phyloP scores from a whole-genome alignment of 1,140 invertebrate species.

The Halictus rubicundus region DNA sequence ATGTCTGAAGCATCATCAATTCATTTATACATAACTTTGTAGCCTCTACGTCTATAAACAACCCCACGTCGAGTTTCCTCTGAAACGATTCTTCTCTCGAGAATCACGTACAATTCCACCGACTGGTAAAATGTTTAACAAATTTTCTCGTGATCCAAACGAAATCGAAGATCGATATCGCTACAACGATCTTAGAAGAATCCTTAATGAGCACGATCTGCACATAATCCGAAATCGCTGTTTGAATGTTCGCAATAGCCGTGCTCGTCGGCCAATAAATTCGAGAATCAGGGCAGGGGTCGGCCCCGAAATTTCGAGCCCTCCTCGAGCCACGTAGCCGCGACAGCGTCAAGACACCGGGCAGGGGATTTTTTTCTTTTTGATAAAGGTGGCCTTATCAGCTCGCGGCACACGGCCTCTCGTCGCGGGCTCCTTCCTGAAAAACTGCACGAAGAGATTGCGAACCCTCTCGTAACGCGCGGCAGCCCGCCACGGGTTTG shows the following conservation, averaged over 20 bases:
- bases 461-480: conserved; percentile 48
- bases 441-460: conserved; percentile 47
- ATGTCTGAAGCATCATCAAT: too few relatives aligned
- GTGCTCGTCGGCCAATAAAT: conserved; percentile 21
- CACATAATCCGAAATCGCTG: too few relatives aligned
- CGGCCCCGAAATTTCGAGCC: conserved; percentile 12
- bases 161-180: too few relatives aligned
- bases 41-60: too few relatives aligned
- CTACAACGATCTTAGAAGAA: too few relatives aligned
- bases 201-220: too few relatives aligned
- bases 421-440: conserved; percentile 21
- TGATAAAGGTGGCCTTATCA: conserved; percentile 56
- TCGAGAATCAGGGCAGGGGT: conserved; percentile 29
- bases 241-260: conserved; percentile 44
- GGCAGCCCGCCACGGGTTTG: conserved; percentile 46
- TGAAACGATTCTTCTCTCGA: too few relatives aligned
- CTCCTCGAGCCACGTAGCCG: not conserved
- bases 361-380: conserved; percentile 4
- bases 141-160: too few relatives aligned
- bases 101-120: too few relatives aligned
- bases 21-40: too few relatives aligned
- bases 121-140: too few relatives aligned
- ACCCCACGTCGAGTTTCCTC: too few relatives aligned
- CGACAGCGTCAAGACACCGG: not conserved
- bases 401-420: conserved; percentile 29